Conservation (phyloP, 2,113 vertebrate species). For the Podiceps cristatus region DNA sequence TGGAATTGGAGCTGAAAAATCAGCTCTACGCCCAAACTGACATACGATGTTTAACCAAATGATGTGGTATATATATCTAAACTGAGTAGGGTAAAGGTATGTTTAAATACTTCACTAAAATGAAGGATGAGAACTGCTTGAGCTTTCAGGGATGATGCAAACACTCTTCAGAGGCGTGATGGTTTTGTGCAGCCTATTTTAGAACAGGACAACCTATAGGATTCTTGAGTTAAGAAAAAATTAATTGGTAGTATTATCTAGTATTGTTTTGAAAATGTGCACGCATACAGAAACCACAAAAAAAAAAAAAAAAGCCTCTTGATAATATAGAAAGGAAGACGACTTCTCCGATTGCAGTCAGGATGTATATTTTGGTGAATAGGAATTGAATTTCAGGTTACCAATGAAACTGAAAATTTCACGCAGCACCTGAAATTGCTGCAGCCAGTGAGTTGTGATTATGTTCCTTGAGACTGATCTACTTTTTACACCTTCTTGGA, state of each 20-base stretch:
- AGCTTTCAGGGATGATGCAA: background rate
- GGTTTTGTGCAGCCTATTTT: background rate
- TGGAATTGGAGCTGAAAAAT: background rate
- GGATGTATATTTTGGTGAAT: background rate
- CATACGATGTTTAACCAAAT: background rate
- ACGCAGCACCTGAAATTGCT: background rate
- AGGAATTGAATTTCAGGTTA: background rate
- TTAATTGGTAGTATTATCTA: background rate
- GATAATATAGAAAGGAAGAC: background rate
- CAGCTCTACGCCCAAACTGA: background rate
- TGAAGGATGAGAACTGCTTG: background rate
- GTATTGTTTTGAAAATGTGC: background rate
- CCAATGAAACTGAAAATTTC: slow-evolving; percentile 7
- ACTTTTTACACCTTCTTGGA: slow-evolving; percentile 23
- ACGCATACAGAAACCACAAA: background rate
- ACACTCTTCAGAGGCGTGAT: background rate
- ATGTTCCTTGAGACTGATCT: background rate
- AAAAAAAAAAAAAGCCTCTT: background rate
- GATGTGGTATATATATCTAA: background rate
- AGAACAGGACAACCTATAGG: background rate
- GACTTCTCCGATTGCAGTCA: background rate
- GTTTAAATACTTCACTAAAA: background rate
- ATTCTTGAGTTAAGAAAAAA: background rate
- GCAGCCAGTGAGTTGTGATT: background rate
- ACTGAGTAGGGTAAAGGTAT: background rate